Base-by-base conservation (phyloP, 2,888 invertebrate species). In the Nemapogon koenigi region DNA sequence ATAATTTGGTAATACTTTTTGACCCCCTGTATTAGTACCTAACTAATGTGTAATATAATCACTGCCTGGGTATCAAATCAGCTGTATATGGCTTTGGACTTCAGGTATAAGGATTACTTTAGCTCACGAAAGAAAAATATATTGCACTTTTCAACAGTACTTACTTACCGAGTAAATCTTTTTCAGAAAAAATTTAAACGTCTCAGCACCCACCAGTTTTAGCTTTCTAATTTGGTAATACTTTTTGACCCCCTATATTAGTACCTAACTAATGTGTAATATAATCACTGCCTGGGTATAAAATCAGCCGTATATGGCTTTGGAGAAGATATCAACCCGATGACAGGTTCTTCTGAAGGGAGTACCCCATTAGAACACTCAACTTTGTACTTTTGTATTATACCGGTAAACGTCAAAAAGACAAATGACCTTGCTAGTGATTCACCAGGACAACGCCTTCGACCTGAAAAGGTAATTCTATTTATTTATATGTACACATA, bases 391-490 rank as follows among this genome's bases (percentile, higher is more conserved):
- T 80, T 81, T 49, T 85, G 83, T 3, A 87, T 48, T 2, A 87
- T 59, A 2, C 83, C 73, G 1, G 83, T 78, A 41, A 84, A 81
- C 36, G 81, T 79, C 41, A 85, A 62, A 50, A 85, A 85, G 38
- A 83, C 62, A 47, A 81, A 84, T 0, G 83, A 78, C 49, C 81
- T 84, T 0, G 86, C 87, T 31, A 87, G 54, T 2, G 79, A 65
- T 56, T 87, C 86, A 1, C 87, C 87, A 1, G 86, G 69, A 50
- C 87, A 87, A 11, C 85, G 72, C 42, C 87, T 69, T 46, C 82
- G 82, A 41, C 85, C 85, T 85, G 64, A 39, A 68, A 76, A 53
- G 36, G 38, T 7, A 36, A 29, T 29, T 19, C 38, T 31, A 25
- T 40, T 25, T 15, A 19, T 11, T n/a, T n/a, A n/a, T n/a, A n/a